Evolutionary conservation across 1,140 invertebrate genomes (phyloP).

Genomic region (Drosophila kepulauana): DNA sequence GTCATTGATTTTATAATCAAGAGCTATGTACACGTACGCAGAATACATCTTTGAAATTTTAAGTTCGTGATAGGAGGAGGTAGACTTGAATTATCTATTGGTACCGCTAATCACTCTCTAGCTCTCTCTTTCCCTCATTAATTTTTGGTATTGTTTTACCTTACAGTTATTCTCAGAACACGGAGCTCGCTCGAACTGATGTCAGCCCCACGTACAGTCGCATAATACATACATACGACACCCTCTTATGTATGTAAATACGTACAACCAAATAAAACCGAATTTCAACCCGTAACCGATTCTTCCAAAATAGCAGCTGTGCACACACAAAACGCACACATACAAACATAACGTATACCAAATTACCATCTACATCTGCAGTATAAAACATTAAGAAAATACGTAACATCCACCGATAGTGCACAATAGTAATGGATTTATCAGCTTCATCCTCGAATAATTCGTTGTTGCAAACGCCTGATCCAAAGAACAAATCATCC

Average conservation of each 20-base stretch:
- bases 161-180: constrained; percentile 54
- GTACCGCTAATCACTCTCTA: constrained; percentile 49
- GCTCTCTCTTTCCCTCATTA: constrained; percentile 30
- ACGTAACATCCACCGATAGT: constrained; percentile 36
- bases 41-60: constrained; percentile 47
- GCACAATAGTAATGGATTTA: constrained; percentile 56
- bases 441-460: constrained; percentile 62
- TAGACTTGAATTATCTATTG: constrained; percentile 35
- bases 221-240: constrained; percentile 19
- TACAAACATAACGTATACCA: constrained; percentile 19
- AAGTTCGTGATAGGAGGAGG: constrained; percentile 45
- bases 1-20: constrained; percentile 31
- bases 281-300: constrained; percentile 72
- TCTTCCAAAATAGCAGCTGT: constrained; percentile 70
- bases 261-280: constrained; percentile 54
- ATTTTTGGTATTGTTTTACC: constrained; percentile 42
- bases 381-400: background rate
- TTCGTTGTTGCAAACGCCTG: constrained; percentile 49
- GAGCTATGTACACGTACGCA: constrained; percentile 50
- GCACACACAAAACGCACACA: constrained; percentile 34
- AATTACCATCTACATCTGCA: constrained; percentile 6
- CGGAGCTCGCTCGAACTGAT: constrained; percentile 26
- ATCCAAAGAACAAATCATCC: constrained; percentile 47
- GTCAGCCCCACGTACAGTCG: constrained; percentile 20
- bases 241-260: constrained; percentile 47